These are phyloP conservation scores for Solea senegalensis DNA, from an alignment of 2,113 vertebrate species.

Conservation along the genomic window DNA sequence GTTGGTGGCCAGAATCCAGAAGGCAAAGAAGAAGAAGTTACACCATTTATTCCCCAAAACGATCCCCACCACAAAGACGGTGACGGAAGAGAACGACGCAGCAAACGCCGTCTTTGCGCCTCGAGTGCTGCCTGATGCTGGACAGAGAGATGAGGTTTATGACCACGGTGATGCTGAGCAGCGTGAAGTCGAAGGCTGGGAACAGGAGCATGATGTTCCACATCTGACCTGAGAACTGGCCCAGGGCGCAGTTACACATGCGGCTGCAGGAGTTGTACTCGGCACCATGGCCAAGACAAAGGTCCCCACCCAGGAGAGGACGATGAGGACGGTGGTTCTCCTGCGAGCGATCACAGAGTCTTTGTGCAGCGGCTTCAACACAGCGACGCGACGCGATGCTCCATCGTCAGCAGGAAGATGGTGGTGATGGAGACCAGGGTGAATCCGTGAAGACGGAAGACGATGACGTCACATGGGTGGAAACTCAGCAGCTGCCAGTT, in stretches of 20 bases:
- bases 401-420: slow-evolving; percentile 81
- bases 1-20: slow-evolving; percentile 84
- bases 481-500: slow-evolving; percentile 71
- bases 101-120: slow-evolving; percentile 82
- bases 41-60: slow-evolving; percentile 84
- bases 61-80: slow-evolving; percentile 83
- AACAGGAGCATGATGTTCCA: slow-evolving; percentile 84
- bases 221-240: slow-evolving; percentile 66
- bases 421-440: slow-evolving; percentile 84
- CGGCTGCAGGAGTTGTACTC: slow-evolving; percentile 84
- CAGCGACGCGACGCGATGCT: slow-evolving; percentile 82
- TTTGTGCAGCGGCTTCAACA: slow-evolving; percentile 81
- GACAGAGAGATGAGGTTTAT: slow-evolving; percentile 83
- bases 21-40: slow-evolving; percentile 83
- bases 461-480: slow-evolving; percentile 81
- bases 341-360: slow-evolving; percentile 80
- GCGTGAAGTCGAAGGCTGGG: slow-evolving; percentile 82
- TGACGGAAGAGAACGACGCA: slow-evolving; percentile 82
- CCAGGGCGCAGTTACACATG: slow-evolving; percentile 83
- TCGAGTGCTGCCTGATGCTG: slow-evolving; percentile 82
- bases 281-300: slow-evolving; percentile 81
- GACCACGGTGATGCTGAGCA: slow-evolving; percentile 79
- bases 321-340: slow-evolving; percentile 77
- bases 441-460: slow-evolving; percentile 83
- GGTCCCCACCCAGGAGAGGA: slow-evolving; percentile 79